These are phyloP conservation scores for Dascillus cervinus DNA, from an alignment of 2,888 invertebrate genomes.

Conservation along the genomic window DNA sequence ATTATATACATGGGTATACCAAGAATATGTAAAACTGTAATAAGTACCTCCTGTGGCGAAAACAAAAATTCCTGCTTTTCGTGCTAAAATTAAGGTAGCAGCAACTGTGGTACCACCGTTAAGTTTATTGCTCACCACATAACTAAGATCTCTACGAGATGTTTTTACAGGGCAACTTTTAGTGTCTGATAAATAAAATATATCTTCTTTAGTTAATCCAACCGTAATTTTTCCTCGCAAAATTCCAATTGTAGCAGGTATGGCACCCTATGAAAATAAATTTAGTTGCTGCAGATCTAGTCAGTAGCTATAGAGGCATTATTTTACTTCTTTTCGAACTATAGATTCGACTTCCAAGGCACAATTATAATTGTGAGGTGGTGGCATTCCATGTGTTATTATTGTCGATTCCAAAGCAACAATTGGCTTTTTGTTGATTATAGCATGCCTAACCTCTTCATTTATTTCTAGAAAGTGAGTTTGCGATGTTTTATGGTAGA, in stretches of 20 bases:
- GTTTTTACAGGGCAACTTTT: constrained; percentile 62
- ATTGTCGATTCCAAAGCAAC: constrained; percentile 97
- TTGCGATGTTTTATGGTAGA: too few relatives aligned
- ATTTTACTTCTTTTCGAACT: constrained; percentile 58
- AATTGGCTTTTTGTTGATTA: constrained; percentile 59
- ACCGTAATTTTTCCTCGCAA: constrained; percentile 75
- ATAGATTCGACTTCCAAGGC: constrained; percentile 74
- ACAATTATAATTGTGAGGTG: constrained; percentile 82
- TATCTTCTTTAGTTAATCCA: constrained; percentile 59
- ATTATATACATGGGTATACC: not conserved
- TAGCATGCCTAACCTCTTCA: constrained; percentile 59
- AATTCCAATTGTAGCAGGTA: constrained; percentile 90
- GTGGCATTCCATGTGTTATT: constrained; percentile 97
- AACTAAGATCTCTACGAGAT: constrained; percentile 80
- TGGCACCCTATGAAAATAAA: constrained; percentile 71
- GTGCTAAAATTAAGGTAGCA: constrained; percentile 82
- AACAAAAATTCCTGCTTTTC: constrained; percentile 72
- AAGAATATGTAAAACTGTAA: not conserved
- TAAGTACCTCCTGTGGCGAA: constrained; percentile 83
- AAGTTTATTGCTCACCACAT: constrained; percentile 56
- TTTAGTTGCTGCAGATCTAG: not conserved
- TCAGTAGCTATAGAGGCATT: not conserved
- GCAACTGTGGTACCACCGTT: constrained; percentile 96
- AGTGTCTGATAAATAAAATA: constrained; percentile 56
- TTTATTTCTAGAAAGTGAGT: constrained; percentile 43